Evolutionary conservation across 2,888 invertebrate genomes (phyloP).

Genomic region (Campoletis raptor): DNA sequence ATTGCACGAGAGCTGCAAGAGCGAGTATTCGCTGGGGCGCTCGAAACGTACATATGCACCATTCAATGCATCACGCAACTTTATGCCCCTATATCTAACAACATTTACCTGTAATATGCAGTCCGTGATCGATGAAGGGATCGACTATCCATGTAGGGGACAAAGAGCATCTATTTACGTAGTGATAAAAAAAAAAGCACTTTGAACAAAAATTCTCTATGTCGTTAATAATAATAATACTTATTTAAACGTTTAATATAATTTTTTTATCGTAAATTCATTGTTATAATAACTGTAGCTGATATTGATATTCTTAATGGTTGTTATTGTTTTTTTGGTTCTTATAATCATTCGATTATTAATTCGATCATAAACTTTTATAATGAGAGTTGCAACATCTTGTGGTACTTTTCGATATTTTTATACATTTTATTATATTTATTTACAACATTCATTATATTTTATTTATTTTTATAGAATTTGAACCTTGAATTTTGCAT

Average conservation of each 20-base stretch:
- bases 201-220: neutral
- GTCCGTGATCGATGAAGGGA: slow-evolving; percentile 36
- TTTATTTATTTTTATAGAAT: too few relatives aligned
- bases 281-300: neutral
- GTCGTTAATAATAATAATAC: neutral
- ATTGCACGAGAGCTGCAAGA: slow-evolving; percentile 59
- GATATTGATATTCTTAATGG: neutral
- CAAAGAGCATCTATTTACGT: slow-evolving; percentile 23
- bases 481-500: too few relatives aligned
- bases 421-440: too few relatives aligned
- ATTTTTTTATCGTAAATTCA: neutral
- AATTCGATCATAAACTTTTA: too few relatives aligned
- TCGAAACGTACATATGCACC: slow-evolving; percentile 40
- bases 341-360: too few relatives aligned
- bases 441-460: too few relatives aligned
- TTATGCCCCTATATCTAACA: slow-evolving; percentile 50
- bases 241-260: neutral
- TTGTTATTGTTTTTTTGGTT: neutral
- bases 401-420: too few relatives aligned
- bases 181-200: slow-evolving; percentile 16
- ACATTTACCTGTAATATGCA: slow-evolving; percentile 51
- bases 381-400: too few relatives aligned
- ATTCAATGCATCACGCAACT: slow-evolving; percentile 63
- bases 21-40: slow-evolving; percentile 57
- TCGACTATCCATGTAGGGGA: slow-evolving; percentile 37